Conservation (phyloP, 2,797 vertebrate species). For the Parauchenoglanis punctatus region DNA sequence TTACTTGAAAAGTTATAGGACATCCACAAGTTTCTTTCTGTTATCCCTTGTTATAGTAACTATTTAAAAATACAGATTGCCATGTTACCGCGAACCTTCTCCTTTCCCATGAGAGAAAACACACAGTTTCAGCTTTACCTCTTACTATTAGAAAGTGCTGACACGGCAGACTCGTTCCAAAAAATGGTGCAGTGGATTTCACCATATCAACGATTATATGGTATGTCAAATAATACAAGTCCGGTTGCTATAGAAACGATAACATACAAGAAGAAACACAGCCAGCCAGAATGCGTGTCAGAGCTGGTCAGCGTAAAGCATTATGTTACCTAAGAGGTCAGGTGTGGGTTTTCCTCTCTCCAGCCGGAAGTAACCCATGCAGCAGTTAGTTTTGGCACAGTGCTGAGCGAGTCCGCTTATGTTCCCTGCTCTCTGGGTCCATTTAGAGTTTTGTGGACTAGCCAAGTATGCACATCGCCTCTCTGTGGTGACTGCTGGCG, state of each 20-base stretch:
- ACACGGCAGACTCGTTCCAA: not conserved
- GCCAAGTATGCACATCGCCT: conserved; percentile 25
- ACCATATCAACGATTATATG: no score
- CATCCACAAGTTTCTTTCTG: not conserved
- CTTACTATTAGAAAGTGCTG: not conserved
- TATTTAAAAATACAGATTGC: not conserved
- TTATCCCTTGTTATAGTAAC: not conserved
- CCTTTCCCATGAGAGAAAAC: not conserved
- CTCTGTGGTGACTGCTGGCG: not conserved
- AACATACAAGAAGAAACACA: not conserved
- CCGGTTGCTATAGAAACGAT: not conserved
- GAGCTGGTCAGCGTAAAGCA: not conserved
- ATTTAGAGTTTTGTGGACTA: not conserved
- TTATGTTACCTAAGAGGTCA: conserved; percentile 20
- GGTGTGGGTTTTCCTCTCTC: not conserved
- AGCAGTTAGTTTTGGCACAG: conserved; percentile 18
- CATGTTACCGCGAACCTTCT: not conserved
- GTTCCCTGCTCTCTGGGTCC: conserved; percentile 3
- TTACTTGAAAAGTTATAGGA: not conserved
- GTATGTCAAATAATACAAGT: not conserved
- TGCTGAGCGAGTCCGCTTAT: conserved; percentile 6
- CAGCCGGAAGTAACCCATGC: conserved; percentile 31
- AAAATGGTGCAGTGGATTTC: not conserved
- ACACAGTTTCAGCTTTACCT: not conserved
- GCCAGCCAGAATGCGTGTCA: no score